A percentile compares a stretch with the other conserved stretches of the same genome.
These are phyloP conservation scores for Hyposoter didymator DNA, from an alignment of 2,888 invertebrate species.

Conservation along the genomic window DNA sequence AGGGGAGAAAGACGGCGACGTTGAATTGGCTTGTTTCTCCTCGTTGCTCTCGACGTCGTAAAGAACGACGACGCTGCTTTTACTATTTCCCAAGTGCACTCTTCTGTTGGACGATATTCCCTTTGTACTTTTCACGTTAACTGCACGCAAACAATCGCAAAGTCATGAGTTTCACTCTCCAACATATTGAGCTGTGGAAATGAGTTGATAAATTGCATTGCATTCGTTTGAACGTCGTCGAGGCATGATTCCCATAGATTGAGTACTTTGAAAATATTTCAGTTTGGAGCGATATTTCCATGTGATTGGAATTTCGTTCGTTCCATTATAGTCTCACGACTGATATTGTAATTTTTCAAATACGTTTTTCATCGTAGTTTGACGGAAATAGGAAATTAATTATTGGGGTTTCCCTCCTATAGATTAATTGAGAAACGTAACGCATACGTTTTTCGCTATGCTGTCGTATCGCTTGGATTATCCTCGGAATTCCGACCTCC, in stretches of 20 bases:
- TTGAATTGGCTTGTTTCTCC: slow-evolving; percentile 31
- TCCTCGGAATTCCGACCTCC: slow-evolving; percentile 74
- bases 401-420: not conserved
- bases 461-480: slow-evolving; percentile 75
- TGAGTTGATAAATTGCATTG: not conserved
- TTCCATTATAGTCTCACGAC: no score
- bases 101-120: slow-evolving; percentile 49
- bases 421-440: not conserved
- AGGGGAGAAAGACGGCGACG: slow-evolving; percentile 48
- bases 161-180: not conserved
- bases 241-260: not conserved
- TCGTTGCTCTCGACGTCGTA: slow-evolving; percentile 73
- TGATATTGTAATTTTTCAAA: not conserved
- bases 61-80: slow-evolving; percentile 78
- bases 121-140: slow-evolving; percentile 67
- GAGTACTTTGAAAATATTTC: no score
- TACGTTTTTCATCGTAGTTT: not conserved
- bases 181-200: not conserved
- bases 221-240: not conserved
- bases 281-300: no score
- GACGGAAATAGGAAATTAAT: not conserved
- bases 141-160: slow-evolving; percentile 52
- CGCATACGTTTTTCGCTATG: slow-evolving; percentile 73
- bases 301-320: no score
- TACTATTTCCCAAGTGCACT: slow-evolving; percentile 74